These are phyloP conservation scores for Platyscapa corneri DNA, from an alignment of 1,140 invertebrate species.

Conservation along the genomic window DNA sequence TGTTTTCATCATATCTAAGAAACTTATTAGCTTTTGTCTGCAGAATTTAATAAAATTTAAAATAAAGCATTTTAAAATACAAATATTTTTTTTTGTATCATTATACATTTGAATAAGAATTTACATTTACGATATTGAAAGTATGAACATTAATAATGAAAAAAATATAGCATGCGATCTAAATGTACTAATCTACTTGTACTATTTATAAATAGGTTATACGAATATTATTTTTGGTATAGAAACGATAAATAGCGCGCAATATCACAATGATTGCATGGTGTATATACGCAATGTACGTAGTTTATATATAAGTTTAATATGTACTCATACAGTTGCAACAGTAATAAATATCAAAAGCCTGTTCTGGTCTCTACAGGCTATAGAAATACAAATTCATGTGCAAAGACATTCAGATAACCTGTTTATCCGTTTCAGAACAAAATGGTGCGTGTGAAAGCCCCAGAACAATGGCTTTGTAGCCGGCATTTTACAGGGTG, in stretches of 20 bases:
- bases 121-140: constrained; percentile 2
- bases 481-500: not conserved
- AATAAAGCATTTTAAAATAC: not conserved
- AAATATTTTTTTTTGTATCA: not conserved
- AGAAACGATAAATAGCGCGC: not conserved
- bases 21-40: too few relatives aligned
- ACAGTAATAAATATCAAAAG: constrained; percentile 27
- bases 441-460: constrained; percentile 40
- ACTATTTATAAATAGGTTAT: not conserved
- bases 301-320: too few relatives aligned
- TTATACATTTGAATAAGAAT: not conserved
- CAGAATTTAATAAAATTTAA: too few relatives aligned
- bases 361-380: not conserved
- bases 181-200: too few relatives aligned
- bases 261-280: not conserved
- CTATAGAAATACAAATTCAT: not conserved
- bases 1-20: too few relatives aligned
- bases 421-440: constrained; percentile 6
- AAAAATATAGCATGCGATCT: not conserved
- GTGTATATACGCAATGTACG: too few relatives aligned
- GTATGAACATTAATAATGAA: constrained; percentile 14
- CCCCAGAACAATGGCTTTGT: constrained; percentile 32
- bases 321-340: not conserved
- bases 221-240: not conserved
- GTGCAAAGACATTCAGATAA: constrained; percentile 21